Evolutionary conservation across 2,888 invertebrate genomes (phyloP).

Genomic region (Ichneumoninae sp.): DNA sequence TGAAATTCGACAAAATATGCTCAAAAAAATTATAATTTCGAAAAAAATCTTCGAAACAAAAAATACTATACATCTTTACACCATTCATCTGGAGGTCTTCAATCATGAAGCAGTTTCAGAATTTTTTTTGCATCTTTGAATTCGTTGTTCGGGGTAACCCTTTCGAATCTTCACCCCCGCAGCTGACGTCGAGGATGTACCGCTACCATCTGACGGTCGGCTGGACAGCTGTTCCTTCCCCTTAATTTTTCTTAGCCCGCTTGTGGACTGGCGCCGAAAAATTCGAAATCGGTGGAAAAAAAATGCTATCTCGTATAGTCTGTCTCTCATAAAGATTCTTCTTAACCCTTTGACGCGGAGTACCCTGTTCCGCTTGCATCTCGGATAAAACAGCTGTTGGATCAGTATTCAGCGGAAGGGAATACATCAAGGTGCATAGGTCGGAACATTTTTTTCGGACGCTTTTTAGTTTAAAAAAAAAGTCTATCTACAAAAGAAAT

Average conservation of each 20-base stretch:
- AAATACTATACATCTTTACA: not conserved
- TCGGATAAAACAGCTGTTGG: not conserved
- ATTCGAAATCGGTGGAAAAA: slow-evolving; percentile 61
- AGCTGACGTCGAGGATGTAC: slow-evolving; percentile 77
- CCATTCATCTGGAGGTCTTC: not conserved
- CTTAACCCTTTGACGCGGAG: not conserved
- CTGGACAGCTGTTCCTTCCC: slow-evolving; percentile 77
- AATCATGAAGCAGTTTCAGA: not conserved
- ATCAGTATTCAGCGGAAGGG: not conserved
- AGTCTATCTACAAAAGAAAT: too few relatives aligned
- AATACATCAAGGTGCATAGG: too few relatives aligned
- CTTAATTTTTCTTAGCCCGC: slow-evolving; percentile 38
- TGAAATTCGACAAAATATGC: slow-evolving; percentile 1
- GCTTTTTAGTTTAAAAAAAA: too few relatives aligned
- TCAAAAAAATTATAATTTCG: not conserved
- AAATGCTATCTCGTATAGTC: slow-evolving; percentile 18
- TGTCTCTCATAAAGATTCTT: slow-evolving; percentile 24
- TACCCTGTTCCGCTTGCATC: not conserved
- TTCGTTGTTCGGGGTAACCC: slow-evolving; percentile 71
- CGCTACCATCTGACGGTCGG: slow-evolving; percentile 78
- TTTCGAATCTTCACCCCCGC: slow-evolving; percentile 79
- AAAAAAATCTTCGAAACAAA: slow-evolving; percentile 14
- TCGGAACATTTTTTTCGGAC: too few relatives aligned
- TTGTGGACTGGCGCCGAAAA: slow-evolving; percentile 61
- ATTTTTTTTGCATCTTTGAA: not conserved